Percentiles rank a stretch among this genome's conserved stretches.
phyloP scores from a whole-genome alignment of 2,797 vertebrate species.

The Halcyon chelicuti region DNA sequence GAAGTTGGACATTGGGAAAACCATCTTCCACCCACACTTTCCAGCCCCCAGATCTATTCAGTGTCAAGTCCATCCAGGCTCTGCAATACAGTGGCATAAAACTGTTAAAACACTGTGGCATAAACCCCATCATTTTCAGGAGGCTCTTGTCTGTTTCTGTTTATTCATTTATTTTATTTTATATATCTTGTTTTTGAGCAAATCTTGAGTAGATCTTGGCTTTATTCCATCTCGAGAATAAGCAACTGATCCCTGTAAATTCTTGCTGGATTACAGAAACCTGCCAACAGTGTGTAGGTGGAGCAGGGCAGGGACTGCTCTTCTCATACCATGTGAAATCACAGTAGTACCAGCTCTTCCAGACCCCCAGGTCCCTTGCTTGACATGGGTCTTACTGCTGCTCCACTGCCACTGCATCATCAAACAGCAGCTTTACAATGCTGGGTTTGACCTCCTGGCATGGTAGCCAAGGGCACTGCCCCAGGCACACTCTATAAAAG shows the following conservation, averaged over 20 bases:
- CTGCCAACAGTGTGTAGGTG: accelerated
- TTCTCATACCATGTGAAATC: neutral
- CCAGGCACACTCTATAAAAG: neutral
- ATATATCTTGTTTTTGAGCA: neutral
- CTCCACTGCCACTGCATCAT: neutral
- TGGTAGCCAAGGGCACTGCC: neutral
- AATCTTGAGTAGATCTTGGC: neutral
- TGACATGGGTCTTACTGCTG: neutral
- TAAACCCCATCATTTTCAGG: neutral
- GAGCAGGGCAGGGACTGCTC: neutral
- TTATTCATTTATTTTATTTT: neutral
- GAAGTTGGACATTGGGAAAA: neutral
- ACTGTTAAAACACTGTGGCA: neutral
- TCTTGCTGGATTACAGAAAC: neutral
- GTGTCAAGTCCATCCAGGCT: neutral
- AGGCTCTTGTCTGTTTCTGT: neutral
- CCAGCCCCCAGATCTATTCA: neutral
- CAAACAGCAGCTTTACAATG: neutral
- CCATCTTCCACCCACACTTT: neutral
- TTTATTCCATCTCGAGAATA: neutral
- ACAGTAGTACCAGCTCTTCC: neutral
- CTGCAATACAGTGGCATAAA: neutral
- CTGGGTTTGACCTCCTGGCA: neutral
- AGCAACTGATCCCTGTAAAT: neutral
- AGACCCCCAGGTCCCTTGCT: neutral